phyloP scores from a whole-genome alignment of 2,888 invertebrate genomes.

The Capitulum mitella region DNA sequence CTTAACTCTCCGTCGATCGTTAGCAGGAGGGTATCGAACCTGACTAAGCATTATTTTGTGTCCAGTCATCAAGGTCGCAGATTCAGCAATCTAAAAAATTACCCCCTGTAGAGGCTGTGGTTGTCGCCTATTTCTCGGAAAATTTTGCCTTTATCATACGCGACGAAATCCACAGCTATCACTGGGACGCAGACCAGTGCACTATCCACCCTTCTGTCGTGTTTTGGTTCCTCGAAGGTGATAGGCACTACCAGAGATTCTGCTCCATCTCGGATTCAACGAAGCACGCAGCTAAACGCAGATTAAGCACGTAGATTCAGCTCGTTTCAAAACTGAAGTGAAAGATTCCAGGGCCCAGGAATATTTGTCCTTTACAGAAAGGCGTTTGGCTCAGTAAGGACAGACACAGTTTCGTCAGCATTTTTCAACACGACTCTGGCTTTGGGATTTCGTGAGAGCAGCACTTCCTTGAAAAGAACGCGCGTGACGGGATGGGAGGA shows the following conservation, averaged over 20 bases:
- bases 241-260: conserved; percentile 5
- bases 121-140: background rate
- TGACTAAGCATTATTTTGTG: background rate
- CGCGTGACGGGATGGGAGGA: conserved; percentile 32
- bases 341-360: conserved; percentile 17
- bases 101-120: background rate
- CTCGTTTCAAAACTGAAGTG: conserved; percentile 22
- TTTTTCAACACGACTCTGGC: conserved; percentile 29
- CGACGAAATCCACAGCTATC: conserved; percentile 26
- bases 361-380: background rate
- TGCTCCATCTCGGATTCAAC: conserved; percentile 24
- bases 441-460: conserved; percentile 29
- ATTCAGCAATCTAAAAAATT: background rate
- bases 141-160: conserved; percentile 26
- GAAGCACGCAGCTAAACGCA: conserved; percentile 27
- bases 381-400: conserved; percentile 26
- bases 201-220: conserved; percentile 25
- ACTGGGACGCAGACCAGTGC: conserved; percentile 8
- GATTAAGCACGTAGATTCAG: conserved; percentile 22
- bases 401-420: conserved; percentile 24
- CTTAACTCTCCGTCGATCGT: background rate
- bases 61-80: background rate
- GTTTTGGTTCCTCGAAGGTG: conserved; percentile 11
- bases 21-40: too few species aligned
- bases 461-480: conserved; percentile 28